These are phyloP conservation scores for Anthrax anthrax DNA, from an alignment of 2,888 invertebrate species.

Conservation along the genomic window DNA sequence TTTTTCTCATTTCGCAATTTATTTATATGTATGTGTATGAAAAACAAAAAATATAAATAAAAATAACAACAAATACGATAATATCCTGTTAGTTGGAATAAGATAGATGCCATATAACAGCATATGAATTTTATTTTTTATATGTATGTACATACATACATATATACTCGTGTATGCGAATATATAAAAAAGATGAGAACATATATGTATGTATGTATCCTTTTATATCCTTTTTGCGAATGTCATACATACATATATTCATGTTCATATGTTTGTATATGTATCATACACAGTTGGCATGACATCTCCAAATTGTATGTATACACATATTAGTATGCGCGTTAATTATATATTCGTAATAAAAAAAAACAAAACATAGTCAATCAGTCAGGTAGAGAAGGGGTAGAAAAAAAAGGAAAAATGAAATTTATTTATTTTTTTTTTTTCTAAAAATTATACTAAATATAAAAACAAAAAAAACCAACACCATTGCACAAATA, in stretches of 20 bases:
- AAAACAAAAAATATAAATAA: not conserved
- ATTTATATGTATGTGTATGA: no score
- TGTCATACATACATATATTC: not conserved
- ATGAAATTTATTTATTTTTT: no score
- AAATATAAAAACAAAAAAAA: conserved; percentile 3
- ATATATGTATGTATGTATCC: not conserved
- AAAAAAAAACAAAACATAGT: not conserved
- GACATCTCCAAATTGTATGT: not conserved
- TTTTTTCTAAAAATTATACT: not conserved
- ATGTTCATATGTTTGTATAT: not conserved
- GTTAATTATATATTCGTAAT: no score
- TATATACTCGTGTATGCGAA: not conserved
- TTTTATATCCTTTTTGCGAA: no score
- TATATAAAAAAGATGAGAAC: no score
- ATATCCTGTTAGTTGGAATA: not conserved
- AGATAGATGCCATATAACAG: not conserved
- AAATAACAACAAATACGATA: not conserved
- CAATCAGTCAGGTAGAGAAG: conserved; percentile 3
- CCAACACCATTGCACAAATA: conserved; percentile 3
- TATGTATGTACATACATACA: not conserved
- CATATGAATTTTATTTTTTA: no score
- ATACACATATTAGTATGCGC: no score
- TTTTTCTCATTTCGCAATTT: no score
- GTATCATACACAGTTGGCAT: not conserved
- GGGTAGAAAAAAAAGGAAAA: conserved; percentile 4